Evolutionary conservation across 1,140 invertebrate genomes (phyloP).

Genomic region (Coelopa frigida): DNA sequence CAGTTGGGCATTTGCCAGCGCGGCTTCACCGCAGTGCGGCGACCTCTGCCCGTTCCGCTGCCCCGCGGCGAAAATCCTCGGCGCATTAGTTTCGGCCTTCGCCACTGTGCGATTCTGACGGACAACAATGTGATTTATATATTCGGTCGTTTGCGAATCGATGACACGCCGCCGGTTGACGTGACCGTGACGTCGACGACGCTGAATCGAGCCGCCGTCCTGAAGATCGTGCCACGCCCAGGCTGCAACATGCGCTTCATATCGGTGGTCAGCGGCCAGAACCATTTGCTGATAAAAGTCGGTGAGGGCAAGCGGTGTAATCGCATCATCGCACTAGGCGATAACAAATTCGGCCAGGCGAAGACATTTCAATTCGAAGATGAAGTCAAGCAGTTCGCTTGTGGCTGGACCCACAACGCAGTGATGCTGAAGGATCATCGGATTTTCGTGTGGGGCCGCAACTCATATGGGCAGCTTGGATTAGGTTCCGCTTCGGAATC

Average conservation of each 20-base stretch:
- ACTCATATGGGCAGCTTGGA: slow-evolving; percentile 70
- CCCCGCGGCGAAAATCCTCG: slow-evolving; percentile 35
- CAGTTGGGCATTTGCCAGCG: slow-evolving; percentile 59
- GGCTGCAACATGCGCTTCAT: slow-evolving; percentile 26
- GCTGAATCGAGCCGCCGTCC: slow-evolving; percentile 29
- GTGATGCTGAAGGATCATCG: slow-evolving; percentile 52
- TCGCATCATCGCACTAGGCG: slow-evolving; percentile 59
- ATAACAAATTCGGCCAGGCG: slow-evolving; percentile 65
- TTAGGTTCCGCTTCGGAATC: slow-evolving; percentile 23
- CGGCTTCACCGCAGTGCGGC: slow-evolving; percentile 45
- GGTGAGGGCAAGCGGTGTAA: slow-evolving; percentile 13
- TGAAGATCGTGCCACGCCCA: slow-evolving; percentile 30
- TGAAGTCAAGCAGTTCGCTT: slow-evolving; percentile 48
- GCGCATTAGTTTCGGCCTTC: slow-evolving; percentile 53
- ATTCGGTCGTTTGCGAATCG: slow-evolving; percentile 29
- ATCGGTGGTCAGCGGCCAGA: slow-evolving; percentile 57
- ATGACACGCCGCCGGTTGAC: slow-evolving; percentile 34
- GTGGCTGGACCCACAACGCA: slow-evolving; percentile 70
- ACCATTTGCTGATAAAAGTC: slow-evolving; percentile 60
- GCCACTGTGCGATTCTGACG: slow-evolving; percentile 62
- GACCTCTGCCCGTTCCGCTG: slow-evolving; percentile 39
- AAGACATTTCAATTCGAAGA: slow-evolving; percentile 35
- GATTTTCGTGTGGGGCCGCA: slow-evolving; percentile 68
- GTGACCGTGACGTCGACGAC: slow-evolving; percentile 32
- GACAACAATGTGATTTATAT: slow-evolving; percentile 45